phyloP scores from a whole-genome alignment of 2,113 vertebrate genomes.

The Butorides virescens region DNA sequence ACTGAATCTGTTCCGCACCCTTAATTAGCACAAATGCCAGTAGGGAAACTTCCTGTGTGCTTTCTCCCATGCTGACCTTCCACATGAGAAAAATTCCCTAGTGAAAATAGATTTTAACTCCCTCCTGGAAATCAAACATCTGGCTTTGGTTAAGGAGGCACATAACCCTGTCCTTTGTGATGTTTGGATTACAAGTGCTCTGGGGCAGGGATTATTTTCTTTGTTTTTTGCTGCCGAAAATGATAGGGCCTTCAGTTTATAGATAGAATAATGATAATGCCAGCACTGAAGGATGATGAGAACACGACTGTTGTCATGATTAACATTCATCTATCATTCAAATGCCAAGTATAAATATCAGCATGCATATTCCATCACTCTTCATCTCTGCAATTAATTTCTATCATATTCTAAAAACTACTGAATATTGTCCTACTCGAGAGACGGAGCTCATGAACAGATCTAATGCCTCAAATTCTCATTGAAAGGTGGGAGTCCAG shows the following conservation, averaged over 20 bases:
- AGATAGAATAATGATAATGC: neutral
- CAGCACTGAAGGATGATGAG: neutral
- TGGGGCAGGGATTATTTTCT: neutral
- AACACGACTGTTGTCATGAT: neutral
- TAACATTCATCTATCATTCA: neutral
- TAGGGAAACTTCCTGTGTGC: conserved; percentile 33
- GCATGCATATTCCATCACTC: neutral
- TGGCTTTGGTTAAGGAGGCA: conserved; percentile 24
- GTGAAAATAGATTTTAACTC: conserved; percentile 42
- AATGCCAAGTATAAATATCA: neutral
- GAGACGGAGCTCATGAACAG: neutral
- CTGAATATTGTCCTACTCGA: neutral
- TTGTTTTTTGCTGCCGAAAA: neutral
- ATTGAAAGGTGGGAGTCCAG: neutral
- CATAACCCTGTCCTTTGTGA: neutral
- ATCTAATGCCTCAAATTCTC: neutral
- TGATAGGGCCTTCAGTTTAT: neutral
- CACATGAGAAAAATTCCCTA: conserved; percentile 32
- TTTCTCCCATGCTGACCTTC: conserved; percentile 29
- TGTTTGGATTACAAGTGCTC: neutral
- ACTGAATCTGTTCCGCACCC: conserved; percentile 2
- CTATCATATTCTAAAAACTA: neutral
- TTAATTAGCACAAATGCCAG: conserved; percentile 47
- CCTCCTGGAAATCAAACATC: conserved; percentile 42
- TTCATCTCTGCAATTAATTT: neutral